These are phyloP conservation scores for Antennarius maculatus DNA, from an alignment of 2,797 vertebrate species.

Conservation along the genomic window DNA sequence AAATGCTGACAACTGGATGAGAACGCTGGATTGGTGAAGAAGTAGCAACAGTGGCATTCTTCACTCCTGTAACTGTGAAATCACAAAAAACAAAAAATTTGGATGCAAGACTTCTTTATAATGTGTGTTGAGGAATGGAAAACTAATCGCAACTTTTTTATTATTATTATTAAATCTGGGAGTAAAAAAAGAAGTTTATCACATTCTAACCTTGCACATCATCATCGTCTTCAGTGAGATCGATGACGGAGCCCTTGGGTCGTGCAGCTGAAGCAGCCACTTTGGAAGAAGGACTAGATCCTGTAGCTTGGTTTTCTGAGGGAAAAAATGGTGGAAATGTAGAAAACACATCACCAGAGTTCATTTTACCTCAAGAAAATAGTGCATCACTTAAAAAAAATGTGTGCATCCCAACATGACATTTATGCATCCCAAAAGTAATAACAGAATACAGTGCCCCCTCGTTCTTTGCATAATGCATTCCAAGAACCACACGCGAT, in stretches of 20 bases:
- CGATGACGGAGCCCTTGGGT: slow-evolving; percentile 91
- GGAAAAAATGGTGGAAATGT: background rate
- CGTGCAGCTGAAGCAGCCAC: slow-evolving; percentile 78
- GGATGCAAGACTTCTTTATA: slow-evolving; percentile 10
- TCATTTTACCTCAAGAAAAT: too few species aligned
- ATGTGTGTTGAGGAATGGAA: background rate
- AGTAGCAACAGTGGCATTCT: slow-evolving; percentile 69
- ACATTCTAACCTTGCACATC: slow-evolving; percentile 84
- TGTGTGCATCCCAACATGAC: too few species aligned
- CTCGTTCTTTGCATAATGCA: too few species aligned
- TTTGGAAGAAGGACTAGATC: slow-evolving; percentile 78
- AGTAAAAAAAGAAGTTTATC: background rate
- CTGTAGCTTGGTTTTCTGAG: slow-evolving; percentile 89
- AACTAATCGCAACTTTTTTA: background rate
- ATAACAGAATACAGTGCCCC: too few species aligned
- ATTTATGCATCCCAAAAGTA: too few species aligned
- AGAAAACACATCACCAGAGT: too few species aligned
- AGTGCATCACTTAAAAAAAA: too few species aligned
- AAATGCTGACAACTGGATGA: slow-evolving; percentile 62
- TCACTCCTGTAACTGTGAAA: slow-evolving; percentile 81
- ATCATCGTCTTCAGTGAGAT: slow-evolving; percentile 97
- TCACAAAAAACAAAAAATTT: slow-evolving; percentile 16
- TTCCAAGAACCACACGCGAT: too few species aligned
- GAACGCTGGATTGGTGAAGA: slow-evolving; percentile 64
- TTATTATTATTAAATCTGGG: background rate